phyloP scores from a whole-genome alignment of 2,888 invertebrate species.

The Scaptomyza cyrtandrae region DNA sequence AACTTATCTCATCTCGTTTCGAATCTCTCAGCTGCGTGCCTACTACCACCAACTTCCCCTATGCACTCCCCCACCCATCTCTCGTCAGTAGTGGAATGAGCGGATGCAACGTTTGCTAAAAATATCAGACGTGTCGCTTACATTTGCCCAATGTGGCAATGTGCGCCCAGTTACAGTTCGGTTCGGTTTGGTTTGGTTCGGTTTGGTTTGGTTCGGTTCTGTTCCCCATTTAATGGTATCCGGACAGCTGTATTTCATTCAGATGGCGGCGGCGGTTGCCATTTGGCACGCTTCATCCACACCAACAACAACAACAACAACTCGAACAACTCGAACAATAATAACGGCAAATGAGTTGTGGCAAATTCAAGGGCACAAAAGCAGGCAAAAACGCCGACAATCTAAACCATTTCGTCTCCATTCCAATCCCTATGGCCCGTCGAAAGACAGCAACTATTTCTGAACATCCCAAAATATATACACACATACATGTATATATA shows the following conservation, averaged over 20 bases:
- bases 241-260: conserved; percentile 69
- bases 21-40: background rate
- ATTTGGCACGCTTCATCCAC: conserved; percentile 71
- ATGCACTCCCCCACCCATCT: background rate
- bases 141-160: conserved; percentile 28
- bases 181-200: background rate
- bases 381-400: conserved; percentile 52
- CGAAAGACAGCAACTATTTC: conserved; percentile 49
- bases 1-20: conserved; percentile 9
- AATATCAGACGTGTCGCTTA: conserved; percentile 40
- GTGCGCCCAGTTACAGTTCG: conserved; percentile 13
- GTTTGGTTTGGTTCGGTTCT: background rate
- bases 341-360: conserved; percentile 51
- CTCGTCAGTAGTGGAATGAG: conserved; percentile 6
- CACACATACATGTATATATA: conserved; percentile 35
- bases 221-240: conserved; percentile 19
- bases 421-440: conserved; percentile 16
- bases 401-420: conserved; percentile 33
- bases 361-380: conserved; percentile 54
- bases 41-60: accelerated
- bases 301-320: conserved; percentile 19
- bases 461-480: too few species aligned
- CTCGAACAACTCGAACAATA: conserved; percentile 7
- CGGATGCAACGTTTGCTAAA: conserved; percentile 57
- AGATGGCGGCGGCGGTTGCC: conserved; percentile 53